Percentiles rank a stretch among this genome's conserved stretches.
These are phyloP conservation scores for Trematomus bernacchii DNA, from an alignment of 2,797 vertebrate genomes.

Conservation along the genomic window DNA sequence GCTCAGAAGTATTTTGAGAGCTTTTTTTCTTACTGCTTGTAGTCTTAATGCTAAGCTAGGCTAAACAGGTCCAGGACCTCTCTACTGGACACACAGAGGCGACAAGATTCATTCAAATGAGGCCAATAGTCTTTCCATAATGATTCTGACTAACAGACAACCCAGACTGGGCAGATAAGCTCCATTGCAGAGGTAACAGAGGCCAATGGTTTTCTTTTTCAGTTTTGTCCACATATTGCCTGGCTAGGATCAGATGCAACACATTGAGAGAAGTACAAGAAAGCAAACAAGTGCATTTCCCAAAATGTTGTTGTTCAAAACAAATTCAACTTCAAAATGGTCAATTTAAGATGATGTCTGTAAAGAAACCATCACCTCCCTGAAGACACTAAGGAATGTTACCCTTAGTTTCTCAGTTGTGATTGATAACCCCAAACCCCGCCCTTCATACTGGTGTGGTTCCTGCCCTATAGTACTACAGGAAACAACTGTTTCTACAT, in stretches of 20 bases:
- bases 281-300: slow-evolving; percentile 24
- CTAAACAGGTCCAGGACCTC: neutral
- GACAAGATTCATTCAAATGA: too few species aligned
- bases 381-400: slow-evolving; percentile 88
- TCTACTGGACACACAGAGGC: neutral
- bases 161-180: too few species aligned
- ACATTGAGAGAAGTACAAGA: neutral
- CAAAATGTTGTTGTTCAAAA: slow-evolving; percentile 13
- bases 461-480: neutral
- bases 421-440: slow-evolving; percentile 14
- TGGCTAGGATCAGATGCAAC: neutral
- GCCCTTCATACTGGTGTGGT: slow-evolving; percentile 31
- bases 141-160: too few species aligned
- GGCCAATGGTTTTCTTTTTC: neutral
- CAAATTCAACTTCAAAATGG: neutral
- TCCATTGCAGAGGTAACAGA: too few species aligned
- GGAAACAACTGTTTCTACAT: slow-evolving; percentile 57
- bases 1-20: neutral
- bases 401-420: slow-evolving; percentile 44
- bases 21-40: neutral
- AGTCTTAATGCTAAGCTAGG: neutral
- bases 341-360: slow-evolving; percentile 85
- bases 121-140: too few species aligned
- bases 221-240: neutral
- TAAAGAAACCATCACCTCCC: slow-evolving; percentile 90